Evolutionary conservation across 1,140 invertebrate genomes (phyloP).

Genomic region (Diabrotica virgifera): DNA sequence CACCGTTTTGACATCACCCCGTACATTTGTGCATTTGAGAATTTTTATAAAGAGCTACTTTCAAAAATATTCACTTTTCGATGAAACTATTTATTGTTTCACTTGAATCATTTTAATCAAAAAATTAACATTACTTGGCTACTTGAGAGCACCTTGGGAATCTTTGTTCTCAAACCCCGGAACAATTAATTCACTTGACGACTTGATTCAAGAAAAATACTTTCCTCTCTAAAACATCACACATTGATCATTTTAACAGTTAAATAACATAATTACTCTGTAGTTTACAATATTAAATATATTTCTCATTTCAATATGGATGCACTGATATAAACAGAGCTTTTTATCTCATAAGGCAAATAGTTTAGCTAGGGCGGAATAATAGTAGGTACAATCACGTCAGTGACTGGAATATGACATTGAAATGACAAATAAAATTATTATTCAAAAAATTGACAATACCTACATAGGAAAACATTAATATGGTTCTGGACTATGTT

Average conservation of each 20-base stretch:
- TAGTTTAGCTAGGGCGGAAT: background rate
- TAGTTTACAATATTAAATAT: background rate
- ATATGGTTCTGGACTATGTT: no score
- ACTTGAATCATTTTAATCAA: constrained; percentile 15
- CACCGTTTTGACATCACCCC: constrained; percentile 16
- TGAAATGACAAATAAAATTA: background rate
- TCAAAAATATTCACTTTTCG: constrained; percentile 29
- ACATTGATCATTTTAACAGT: background rate
- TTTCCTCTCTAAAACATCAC: background rate
- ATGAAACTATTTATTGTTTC: constrained; percentile 19
- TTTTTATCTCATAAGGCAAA: background rate
- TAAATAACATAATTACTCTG: no score
- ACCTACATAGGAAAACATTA: no score
- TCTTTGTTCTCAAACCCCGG: constrained; percentile 26
- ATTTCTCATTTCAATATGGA: background rate
- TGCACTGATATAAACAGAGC: background rate
- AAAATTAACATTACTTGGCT: constrained; percentile 9
- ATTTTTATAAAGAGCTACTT: constrained; percentile 21
- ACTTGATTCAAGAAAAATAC: background rate
- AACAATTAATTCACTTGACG: background rate
- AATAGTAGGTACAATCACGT: background rate
- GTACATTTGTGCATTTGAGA: constrained; percentile 18
- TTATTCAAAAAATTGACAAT: no score
- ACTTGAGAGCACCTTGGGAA: constrained; percentile 35
- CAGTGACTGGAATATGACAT: background rate